phyloP scores from a whole-genome alignment of 2,888 invertebrate species.

The Thyatira batis region DNA sequence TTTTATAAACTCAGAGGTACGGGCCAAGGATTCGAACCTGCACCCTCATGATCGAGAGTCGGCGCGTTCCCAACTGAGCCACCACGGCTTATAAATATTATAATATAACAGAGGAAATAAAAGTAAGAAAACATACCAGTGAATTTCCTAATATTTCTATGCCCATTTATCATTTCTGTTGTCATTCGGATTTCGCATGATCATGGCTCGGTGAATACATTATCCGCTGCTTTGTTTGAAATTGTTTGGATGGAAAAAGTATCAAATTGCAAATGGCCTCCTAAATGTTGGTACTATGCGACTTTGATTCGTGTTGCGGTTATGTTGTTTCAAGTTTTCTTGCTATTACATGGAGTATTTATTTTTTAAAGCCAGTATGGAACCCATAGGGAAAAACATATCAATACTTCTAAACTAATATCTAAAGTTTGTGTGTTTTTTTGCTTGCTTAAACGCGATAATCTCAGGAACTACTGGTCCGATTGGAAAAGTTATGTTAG shows the following conservation, averaged over 20 bases:
- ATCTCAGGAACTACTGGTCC: no score
- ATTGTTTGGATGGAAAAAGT: constrained; percentile 40
- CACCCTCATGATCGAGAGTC: no score
- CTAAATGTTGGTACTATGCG: constrained; percentile 16
- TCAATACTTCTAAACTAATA: no score
- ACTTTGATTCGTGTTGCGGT: not conserved
- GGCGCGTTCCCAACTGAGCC: no score
- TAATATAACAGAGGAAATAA: constrained; percentile 21
- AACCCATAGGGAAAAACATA: no score
- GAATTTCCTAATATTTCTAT: constrained; percentile 59
- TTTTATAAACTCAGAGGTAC: no score
- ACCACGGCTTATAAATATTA: constrained; percentile 11
- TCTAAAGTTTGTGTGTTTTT: no score
- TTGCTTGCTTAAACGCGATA: no score
- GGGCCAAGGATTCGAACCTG: no score
- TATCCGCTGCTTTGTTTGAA: constrained; percentile 44
- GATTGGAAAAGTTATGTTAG: no score
- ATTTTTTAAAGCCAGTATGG: no score
- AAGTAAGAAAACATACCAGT: constrained; percentile 31
- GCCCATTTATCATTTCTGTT: constrained; percentile 58
- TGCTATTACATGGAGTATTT: no score
- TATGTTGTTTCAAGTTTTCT: not conserved
- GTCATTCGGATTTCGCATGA: constrained; percentile 39
- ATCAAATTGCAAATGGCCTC: constrained; percentile 40
- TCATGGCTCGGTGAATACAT: constrained; percentile 55